Percentiles rank a stretch among this genome's conserved stretches.
phyloP scores from a whole-genome alignment of 2,113 vertebrate species.

The Callithrix jacchus region DNA sequence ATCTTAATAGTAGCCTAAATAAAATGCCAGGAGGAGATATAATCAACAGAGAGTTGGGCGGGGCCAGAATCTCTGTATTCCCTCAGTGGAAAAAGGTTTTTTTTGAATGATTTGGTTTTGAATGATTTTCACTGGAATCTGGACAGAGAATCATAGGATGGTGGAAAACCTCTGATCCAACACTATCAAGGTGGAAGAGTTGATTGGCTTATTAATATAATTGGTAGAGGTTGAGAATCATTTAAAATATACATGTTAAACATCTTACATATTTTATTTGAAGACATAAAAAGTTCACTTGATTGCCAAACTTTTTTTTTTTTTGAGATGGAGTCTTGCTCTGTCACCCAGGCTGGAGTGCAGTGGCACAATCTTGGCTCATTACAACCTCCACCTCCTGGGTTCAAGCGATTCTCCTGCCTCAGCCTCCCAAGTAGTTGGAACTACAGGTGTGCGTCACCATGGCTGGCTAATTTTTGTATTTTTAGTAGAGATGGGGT shows the following conservation, averaged over 20 bases:
- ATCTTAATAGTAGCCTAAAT: not conserved
- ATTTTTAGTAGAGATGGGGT: no score
- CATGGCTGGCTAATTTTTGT: no score
- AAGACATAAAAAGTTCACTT: not conserved
- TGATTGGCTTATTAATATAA: not conserved
- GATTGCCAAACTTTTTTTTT: not conserved
- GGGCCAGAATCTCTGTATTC: not conserved
- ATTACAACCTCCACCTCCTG: no score
- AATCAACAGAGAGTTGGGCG: not conserved
- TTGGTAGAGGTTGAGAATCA: not conserved
- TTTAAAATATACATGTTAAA: not conserved
- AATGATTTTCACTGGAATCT: constrained; percentile 10
- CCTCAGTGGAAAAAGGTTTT: not conserved
- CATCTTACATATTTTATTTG: not conserved
- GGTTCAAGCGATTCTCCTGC: no score
- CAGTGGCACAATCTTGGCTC: no score
- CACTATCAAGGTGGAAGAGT: not conserved
- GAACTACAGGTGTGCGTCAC: no score
- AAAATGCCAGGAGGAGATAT: not conserved
- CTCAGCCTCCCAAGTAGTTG: no score
- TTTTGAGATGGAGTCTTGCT: no score
- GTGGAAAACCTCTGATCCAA: not conserved
- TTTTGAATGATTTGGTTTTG: not conserved
- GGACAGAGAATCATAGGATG: not conserved
- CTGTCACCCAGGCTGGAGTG: no score